phyloP scores from a whole-genome alignment of 1,140 invertebrate genomes.

The Araneus ventricosus region DNA sequence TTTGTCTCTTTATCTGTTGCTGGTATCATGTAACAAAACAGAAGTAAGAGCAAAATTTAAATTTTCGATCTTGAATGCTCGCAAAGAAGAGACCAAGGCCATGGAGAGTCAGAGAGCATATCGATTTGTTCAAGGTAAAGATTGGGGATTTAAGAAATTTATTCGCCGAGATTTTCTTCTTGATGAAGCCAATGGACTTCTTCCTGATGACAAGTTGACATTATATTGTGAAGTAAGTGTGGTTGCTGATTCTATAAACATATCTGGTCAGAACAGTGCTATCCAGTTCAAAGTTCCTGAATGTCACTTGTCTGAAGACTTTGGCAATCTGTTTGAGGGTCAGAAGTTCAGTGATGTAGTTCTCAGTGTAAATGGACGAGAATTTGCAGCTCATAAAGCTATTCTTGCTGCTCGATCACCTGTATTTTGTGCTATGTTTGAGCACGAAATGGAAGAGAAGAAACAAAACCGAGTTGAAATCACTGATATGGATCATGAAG shows the following conservation, averaged over 20 bases:
- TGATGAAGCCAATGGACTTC: conserved; percentile 97
- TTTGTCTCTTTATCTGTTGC: conserved; percentile 97
- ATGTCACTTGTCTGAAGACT: conserved; percentile 95
- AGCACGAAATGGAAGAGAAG: conserved; percentile 99
- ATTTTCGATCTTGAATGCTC: conserved; percentile 99
- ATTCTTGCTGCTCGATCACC: conserved; percentile 96
- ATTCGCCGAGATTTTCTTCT: conserved; percentile 98
- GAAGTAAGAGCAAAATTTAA: conserved; percentile 99
- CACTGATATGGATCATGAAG: conserved; percentile 97
- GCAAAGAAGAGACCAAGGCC: conserved; percentile 99
- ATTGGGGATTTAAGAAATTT: conserved; percentile 99
- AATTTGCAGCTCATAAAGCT: conserved; percentile 98
- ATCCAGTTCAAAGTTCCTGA: conserved; percentile 99
- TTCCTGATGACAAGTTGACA: conserved; percentile 99
- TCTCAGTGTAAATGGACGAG: conserved; percentile 92
- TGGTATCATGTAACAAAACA: conserved; percentile 99
- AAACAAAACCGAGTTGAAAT: conserved; percentile 95
- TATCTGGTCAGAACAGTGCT: conserved; percentile 95
- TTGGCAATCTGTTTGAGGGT: conserved; percentile 95
- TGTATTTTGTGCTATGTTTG: conserved; percentile 98
- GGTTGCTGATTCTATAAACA: conserved; percentile 98
- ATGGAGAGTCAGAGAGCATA: conserved; percentile 98
- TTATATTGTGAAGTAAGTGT: conserved; percentile 99
- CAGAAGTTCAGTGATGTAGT: conserved; percentile 98
- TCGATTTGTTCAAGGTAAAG: conserved; percentile 99